phyloP scores from a whole-genome alignment of 2,113 vertebrate species.

The Dipodomys stephensi region DNA sequence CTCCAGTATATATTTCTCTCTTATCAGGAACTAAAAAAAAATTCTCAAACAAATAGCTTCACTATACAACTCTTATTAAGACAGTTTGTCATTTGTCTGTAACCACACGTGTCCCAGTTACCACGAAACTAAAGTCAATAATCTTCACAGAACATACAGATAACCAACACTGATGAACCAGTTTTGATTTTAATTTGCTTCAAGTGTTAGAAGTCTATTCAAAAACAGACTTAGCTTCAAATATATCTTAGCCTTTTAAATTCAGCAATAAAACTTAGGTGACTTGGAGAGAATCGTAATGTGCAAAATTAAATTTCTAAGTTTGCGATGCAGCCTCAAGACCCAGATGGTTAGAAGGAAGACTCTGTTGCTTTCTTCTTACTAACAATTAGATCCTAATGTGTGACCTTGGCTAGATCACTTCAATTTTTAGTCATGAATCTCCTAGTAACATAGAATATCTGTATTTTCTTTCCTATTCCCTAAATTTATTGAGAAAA shows the following conservation, averaged over 20 bases:
- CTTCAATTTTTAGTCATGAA: background rate
- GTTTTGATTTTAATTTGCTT: conserved; percentile 24
- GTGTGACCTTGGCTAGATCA: background rate
- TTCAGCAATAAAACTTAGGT: background rate
- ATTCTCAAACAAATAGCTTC: background rate
- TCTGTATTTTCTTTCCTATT: conserved; percentile 42
- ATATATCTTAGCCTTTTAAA: conserved; percentile 21
- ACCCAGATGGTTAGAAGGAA: background rate
- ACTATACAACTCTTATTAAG: conserved; percentile 24
- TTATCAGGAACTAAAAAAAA: background rate
- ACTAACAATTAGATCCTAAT: background rate
- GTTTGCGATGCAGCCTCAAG: background rate
- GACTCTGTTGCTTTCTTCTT: background rate
- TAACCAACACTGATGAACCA: background rate
- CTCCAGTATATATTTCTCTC: background rate
- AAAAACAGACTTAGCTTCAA: background rate
- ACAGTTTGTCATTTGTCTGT: conserved; percentile 18
- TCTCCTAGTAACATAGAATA: background rate
- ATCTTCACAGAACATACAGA: conserved; percentile 22
- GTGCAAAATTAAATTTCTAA: background rate
- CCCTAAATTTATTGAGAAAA: conserved; percentile 23
- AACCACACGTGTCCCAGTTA: background rate
- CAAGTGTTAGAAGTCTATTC: conserved; percentile 9
- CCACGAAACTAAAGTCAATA: background rate
- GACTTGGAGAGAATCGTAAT: background rate